Evolutionary conservation across 1,140 invertebrate genomes (phyloP).

Genomic region (Ostrea denselamellosa): DNA sequence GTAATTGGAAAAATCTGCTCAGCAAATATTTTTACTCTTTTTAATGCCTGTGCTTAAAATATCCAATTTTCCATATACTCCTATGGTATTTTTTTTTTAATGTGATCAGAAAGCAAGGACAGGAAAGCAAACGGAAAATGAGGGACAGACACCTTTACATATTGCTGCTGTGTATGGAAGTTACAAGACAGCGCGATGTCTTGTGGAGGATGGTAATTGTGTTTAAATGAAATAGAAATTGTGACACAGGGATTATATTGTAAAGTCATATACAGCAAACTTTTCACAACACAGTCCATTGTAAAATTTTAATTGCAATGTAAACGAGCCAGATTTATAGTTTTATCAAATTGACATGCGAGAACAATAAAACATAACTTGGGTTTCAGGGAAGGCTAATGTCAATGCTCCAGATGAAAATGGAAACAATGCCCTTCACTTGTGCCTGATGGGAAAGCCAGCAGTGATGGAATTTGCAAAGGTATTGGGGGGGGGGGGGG

Average conservation of each 20-base stretch:
- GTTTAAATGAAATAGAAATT: too few species aligned
- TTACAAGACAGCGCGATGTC: conserved; percentile 29
- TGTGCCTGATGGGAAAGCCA: conserved; percentile 51
- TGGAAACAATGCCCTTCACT: conserved; percentile 52
- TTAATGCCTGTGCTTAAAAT: background rate
- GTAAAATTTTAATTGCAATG: too few species aligned
- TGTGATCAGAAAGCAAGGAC: background rate
- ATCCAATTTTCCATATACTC: background rate
- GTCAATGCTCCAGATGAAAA: conserved; percentile 39
- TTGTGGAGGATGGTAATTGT: conserved; percentile 25
- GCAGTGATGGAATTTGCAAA: conserved; percentile 47
- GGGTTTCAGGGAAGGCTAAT: conserved; percentile 22
- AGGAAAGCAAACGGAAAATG: conserved; percentile 14
- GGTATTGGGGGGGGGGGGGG: background rate
- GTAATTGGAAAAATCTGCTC: conserved; percentile 16
- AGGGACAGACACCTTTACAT: conserved; percentile 38
- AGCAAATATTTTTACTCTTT: background rate
- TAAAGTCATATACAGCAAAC: too few species aligned
- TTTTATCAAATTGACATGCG: too few species aligned
- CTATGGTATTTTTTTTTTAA: background rate
- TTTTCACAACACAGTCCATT: too few species aligned
- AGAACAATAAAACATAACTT: background rate
- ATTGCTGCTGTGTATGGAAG: conserved; percentile 49
- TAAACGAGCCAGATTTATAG: too few species aligned
- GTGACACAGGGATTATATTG: too few species aligned